Evolutionary conservation across 2,113 vertebrate genomes (phyloP).

Genomic region (Calyptommatus sinebrachiatus): DNA sequence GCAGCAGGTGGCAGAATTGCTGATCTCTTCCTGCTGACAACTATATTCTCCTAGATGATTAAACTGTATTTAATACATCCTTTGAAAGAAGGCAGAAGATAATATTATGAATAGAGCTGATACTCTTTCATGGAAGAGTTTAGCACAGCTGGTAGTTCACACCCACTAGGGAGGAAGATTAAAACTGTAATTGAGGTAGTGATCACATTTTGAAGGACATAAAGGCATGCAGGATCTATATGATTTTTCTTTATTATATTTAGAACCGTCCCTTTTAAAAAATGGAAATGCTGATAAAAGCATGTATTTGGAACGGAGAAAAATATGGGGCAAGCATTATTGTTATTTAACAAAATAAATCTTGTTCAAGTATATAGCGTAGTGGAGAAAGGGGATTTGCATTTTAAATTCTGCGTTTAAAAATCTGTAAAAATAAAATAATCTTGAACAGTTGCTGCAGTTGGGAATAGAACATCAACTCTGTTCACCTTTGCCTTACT

Average conservation of each 20-base stretch:
- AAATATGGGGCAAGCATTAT: not conserved
- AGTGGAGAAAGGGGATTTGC: not conserved
- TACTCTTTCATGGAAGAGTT: constrained; percentile 55
- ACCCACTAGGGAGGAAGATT: constrained; percentile 20
- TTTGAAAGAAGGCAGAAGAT: constrained; percentile 53
- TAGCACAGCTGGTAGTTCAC: constrained; percentile 45
- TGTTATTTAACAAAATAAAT: not conserved
- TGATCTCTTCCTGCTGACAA: constrained; percentile 54
- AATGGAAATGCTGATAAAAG: not conserved
- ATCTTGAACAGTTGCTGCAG: not conserved
- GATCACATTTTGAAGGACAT: constrained; percentile 13
- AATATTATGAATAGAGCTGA: constrained; percentile 42
- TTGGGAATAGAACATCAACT: not conserved
- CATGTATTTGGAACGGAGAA: not conserved
- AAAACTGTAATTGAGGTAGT: constrained; percentile 27
- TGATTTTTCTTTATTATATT: too few relatives aligned
- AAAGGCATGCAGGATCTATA: constrained; percentile 10
- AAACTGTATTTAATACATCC: constrained; percentile 60
- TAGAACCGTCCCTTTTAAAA: not conserved
- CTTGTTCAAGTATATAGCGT: not conserved
- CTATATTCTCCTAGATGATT: constrained; percentile 57
- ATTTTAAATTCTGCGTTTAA: not conserved
- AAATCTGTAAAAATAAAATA: not conserved
- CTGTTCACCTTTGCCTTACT: not conserved
- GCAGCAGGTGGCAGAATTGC: constrained; percentile 47